Evolutionary conservation across 2,888 invertebrate genomes (phyloP), one percentile per base, ranked within the genome.

Genomic region (Cryptophagus acutangulus): DNA sequence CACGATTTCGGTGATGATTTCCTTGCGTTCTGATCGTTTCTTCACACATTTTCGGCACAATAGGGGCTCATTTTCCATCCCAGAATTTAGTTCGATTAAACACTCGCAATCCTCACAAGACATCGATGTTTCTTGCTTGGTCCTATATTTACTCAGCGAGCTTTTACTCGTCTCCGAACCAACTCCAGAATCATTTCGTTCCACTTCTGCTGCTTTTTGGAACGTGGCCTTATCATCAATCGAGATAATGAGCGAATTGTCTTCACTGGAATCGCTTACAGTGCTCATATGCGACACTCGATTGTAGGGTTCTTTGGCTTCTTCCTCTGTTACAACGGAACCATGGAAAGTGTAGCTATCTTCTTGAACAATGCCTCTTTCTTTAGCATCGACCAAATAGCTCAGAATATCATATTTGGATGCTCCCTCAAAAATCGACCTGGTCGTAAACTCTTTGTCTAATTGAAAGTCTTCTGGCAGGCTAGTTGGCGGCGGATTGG

Each of bases 1-100:
- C 2, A 93, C 88, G 46, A 95, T 91, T 74, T 95, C 95, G 2
- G 87, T 87, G 36, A 95, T 86, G 20, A 93, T 94, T 73, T 95
- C 93, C 62, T 92, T 91, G 39, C 94, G 78, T 66, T 95, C 94
- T 5, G 87, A 81, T 40, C 93, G 77, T 61, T 87, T 87, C 63
- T 91, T 88, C 42, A 82, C 77, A 67, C 95, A 95, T 65, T 91
- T 89, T 48, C 87, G 78, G 68, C 93, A 95, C 18, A 89, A 81
- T 45, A 88, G 71, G 1, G 87, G 86, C 17, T 87, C 85, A 47
- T 85, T 84, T 36, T 84, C 83, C 41, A 82, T 68, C 67, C 84
- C 80, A 17, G 83, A 78, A n/a, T n/a, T n/a, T 6, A 20, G 6
- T 63, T 89, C 89, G 3, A 89, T 80, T 3, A 82, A 73, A 41